Percentiles rank a stretch among this genome's conserved stretches.
Conservation (phyloP, 2,797 vertebrate species). For the Peromyscus attwateri region DNA sequence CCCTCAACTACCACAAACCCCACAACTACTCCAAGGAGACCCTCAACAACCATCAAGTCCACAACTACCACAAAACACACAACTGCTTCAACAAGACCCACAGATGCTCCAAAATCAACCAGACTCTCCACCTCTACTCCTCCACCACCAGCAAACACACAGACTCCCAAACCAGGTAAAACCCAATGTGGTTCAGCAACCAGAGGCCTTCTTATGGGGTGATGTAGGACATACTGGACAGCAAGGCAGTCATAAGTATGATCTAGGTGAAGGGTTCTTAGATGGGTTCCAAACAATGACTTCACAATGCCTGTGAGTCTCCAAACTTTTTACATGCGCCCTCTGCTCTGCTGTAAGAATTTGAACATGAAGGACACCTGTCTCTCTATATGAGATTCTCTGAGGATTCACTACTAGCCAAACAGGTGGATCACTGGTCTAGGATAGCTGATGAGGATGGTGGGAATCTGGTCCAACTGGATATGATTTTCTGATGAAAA, state of each 20-base stretch:
- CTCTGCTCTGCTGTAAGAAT: neutral
- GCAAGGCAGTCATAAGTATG: neutral
- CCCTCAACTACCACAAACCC: too few species aligned
- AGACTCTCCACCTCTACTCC: neutral
- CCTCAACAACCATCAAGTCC: rapidly evolving
- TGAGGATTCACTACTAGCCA: neutral
- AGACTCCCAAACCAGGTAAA: neutral
- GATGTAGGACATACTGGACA: neutral
- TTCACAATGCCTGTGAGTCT: neutral
- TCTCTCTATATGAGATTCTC: neutral
- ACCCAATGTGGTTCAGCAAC: neutral
- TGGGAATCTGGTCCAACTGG: neutral
- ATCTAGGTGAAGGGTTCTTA: neutral
- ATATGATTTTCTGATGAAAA: neutral
- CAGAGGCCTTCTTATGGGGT: neutral
- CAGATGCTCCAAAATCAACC: neutral
- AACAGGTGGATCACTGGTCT: neutral
- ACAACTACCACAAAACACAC: neutral
- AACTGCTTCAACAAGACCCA: neutral
- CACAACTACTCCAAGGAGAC: neutral
- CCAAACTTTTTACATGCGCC: too few species aligned
- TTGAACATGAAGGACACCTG: neutral
- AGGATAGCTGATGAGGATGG: neutral
- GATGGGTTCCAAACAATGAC: neutral
- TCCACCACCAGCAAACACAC: neutral